Evolutionary conservation across 1,140 invertebrate genomes (phyloP).

Genomic region (Geopemphigus sp.): DNA sequence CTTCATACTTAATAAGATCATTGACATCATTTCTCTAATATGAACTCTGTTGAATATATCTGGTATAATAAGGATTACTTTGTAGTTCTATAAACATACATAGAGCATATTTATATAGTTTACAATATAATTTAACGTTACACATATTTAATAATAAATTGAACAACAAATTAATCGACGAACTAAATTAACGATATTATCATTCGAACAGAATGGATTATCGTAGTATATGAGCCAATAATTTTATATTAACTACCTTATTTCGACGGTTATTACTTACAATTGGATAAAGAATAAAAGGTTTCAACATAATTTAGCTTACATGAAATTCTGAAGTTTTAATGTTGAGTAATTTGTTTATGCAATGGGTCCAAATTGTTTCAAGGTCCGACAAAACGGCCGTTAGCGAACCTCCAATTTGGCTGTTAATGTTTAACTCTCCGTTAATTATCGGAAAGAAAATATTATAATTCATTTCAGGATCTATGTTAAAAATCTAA

Average conservation of each 20-base stretch:
- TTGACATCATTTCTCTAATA: conserved; percentile 78
- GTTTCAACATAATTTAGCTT: not conserved
- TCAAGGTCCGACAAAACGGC: conserved; percentile 81
- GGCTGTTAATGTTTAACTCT: conserved; percentile 79
- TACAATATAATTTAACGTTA: no score
- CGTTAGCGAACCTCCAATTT: conserved; percentile 79
- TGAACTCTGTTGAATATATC: conserved; percentile 87
- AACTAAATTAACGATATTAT: no score
- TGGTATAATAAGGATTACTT: conserved; percentile 83
- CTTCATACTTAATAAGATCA: conserved; percentile 78
- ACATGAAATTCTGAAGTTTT: conserved; percentile 70
- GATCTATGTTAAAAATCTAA: conserved; percentile 70
- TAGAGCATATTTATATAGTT: no score
- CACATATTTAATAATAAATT: no score
- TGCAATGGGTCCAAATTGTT: conserved; percentile 80
- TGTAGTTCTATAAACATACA: conserved; percentile 63
- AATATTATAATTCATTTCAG: conserved; percentile 74
- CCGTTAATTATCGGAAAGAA: conserved; percentile 87
- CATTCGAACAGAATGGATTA: not conserved
- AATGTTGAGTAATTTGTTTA: conserved; percentile 75
- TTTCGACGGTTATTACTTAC: no score
- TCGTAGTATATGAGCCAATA: not conserved
- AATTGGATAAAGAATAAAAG: no score
- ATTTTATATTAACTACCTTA: no score
- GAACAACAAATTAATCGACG: no score